Evolutionary conservation across 2,113 vertebrate species (phyloP).

Genomic region (Puma concolor): DNA sequence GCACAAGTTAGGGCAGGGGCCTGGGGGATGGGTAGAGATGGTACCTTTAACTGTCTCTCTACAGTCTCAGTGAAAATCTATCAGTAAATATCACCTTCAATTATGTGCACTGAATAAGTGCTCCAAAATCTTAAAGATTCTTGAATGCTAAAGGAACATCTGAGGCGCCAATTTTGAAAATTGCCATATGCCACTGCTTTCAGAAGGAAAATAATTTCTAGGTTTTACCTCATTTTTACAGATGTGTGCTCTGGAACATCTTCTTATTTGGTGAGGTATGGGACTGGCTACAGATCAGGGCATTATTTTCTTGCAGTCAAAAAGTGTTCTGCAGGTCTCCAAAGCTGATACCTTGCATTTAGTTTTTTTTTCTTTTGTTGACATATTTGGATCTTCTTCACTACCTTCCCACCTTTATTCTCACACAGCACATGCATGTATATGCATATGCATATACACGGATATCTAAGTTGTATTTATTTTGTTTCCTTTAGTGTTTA

Average conservation of each 20-base stretch:
- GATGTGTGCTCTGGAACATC: no score
- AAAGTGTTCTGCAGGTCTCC: not conserved
- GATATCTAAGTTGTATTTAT: not conserved
- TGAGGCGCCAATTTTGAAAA: not conserved
- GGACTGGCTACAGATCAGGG: not conserved
- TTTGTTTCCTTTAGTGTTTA: not conserved
- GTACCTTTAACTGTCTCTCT: not conserved
- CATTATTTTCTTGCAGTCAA: not conserved
- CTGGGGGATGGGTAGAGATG: not conserved
- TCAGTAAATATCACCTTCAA: not conserved
- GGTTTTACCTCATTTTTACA: not conserved
- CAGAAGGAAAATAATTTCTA: not conserved
- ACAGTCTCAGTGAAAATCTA: not conserved
- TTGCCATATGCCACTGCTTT: not conserved
- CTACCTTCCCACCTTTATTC: not conserved
- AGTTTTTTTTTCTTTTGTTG: not conserved
- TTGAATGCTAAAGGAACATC: not conserved
- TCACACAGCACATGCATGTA: not conserved
- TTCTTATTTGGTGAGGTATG: not conserved
- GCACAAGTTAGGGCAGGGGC: not conserved
- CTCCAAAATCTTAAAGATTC: not conserved
- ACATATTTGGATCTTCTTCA: not conserved
- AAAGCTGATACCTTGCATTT: not conserved
- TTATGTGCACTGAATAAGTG: not conserved
- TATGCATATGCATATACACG: fast-evolving